A percentile compares a stretch with the other conserved stretches of the same genome.
phyloP scores from a whole-genome alignment of 2,888 invertebrate genomes.

The Eilema caniola region DNA sequence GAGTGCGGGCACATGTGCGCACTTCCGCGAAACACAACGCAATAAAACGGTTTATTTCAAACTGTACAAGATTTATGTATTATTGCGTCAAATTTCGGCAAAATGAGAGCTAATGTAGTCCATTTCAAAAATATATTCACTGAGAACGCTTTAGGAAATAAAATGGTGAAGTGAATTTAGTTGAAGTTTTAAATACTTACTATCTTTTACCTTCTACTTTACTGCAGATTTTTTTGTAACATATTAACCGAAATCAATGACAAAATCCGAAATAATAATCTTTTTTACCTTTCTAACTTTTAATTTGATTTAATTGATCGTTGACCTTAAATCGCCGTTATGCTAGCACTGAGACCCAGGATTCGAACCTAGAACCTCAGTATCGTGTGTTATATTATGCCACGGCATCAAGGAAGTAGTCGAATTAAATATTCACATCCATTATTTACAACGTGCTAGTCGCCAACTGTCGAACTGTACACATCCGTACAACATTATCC shows the following conservation, averaged over 20 bases:
- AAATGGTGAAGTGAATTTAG: neutral
- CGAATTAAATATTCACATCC: neutral
- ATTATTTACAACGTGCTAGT: neutral
- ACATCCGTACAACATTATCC: constrained; percentile 17
- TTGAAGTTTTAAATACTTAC: neutral
- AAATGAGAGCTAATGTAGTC: constrained; percentile 6
- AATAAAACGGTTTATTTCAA: constrained; percentile 59
- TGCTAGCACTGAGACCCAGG: neutral
- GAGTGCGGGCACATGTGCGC: constrained; percentile 50
- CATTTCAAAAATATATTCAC: neutral
- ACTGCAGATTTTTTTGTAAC: neutral
- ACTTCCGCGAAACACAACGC: constrained; percentile 62
- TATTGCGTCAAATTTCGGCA: constrained; percentile 25
- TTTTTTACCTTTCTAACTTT: no score
- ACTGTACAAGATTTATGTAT: constrained; percentile 55
- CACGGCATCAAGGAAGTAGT: neutral
- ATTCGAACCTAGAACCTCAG: neutral
- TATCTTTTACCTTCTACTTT: neutral
- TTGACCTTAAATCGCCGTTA: neutral
- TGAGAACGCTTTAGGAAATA: neutral
- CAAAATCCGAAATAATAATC: neutral
- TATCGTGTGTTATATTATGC: neutral
- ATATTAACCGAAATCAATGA: neutral
- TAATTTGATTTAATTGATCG: neutral
- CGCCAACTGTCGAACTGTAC: neutral